These are phyloP conservation scores for Patella pellucida DNA, from an alignment of 2,888 invertebrate genomes.

Conservation along the genomic window DNA sequence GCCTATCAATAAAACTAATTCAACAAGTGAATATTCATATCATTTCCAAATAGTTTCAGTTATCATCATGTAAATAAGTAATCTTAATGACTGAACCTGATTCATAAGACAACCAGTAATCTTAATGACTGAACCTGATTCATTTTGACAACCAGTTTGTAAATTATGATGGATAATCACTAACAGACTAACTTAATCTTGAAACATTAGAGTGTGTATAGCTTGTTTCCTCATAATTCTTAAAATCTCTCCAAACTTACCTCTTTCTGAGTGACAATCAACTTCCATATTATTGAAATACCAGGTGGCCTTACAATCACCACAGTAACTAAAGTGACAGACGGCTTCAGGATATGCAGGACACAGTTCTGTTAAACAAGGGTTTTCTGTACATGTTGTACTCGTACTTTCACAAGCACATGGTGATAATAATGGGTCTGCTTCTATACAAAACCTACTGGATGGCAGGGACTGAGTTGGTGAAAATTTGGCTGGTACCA, in stretches of 20 bases:
- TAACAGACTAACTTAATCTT: no score
- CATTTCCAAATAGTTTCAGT: no score
- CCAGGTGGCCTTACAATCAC: slow-evolving; percentile 57
- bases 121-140: no score
- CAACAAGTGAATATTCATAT: no score
- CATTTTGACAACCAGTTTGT: no score
- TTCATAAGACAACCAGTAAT: no score
- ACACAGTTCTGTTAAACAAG: slow-evolving; percentile 55
- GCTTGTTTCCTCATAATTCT: no score
- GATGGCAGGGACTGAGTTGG: slow-evolving; percentile 23
- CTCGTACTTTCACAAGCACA: slow-evolving; percentile 53
- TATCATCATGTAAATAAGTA: no score
- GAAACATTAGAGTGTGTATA: no score
- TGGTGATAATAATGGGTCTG: slow-evolving; percentile 52
- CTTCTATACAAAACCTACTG: slow-evolving; percentile 59
- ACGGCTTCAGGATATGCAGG: slow-evolving; percentile 60
- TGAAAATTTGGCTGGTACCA: slow-evolving; percentile 39
- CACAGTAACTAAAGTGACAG: slow-evolving; percentile 61
- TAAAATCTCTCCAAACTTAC: slow-evolving; percentile 33
- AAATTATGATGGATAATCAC: no score
- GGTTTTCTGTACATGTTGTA: slow-evolving; percentile 56
- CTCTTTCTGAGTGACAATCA: slow-evolving; percentile 55
- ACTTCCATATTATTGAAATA: slow-evolving; percentile 49
- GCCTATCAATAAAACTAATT: no score
- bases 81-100: no score